phyloP scores from a whole-genome alignment of 2,797 vertebrate genomes.

The Gymnothorax reevesii region DNA sequence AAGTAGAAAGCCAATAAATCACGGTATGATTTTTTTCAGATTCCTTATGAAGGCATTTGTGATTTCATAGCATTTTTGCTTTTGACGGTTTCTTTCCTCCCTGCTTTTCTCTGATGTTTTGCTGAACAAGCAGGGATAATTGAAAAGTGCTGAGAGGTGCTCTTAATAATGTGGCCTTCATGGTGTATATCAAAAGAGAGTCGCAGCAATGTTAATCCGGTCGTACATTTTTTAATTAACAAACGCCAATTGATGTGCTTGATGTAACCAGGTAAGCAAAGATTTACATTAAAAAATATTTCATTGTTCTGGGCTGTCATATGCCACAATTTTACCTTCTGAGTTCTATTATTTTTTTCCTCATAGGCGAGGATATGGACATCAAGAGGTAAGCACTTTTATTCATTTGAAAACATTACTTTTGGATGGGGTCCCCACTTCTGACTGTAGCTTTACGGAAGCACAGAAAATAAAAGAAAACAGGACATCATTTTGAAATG shows the following conservation, averaged over 20 bases:
- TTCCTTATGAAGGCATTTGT: not conserved
- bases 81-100: not conserved
- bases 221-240: constrained; percentile 7
- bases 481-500: constrained; percentile 10
- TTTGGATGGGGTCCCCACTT: constrained; percentile 30
- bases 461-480: constrained; percentile 53
- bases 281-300: constrained; percentile 24
- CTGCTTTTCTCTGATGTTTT: constrained; percentile 11
- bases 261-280: constrained; percentile 31
- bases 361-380: constrained; percentile 84
- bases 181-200: constrained; percentile 9
- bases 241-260: constrained; percentile 23
- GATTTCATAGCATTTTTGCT: not conserved
- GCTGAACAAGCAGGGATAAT: constrained; percentile 25
- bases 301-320: constrained; percentile 25
- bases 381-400: constrained; percentile 85
- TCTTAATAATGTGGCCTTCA: constrained; percentile 16
- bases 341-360: constrained; percentile 55
- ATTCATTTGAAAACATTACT: constrained; percentile 41
- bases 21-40: not conserved
- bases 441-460: constrained; percentile 49
- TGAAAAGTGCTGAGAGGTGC: constrained; percentile 23
- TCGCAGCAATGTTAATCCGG: not conserved
- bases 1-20: constrained; percentile 17
- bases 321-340: constrained; percentile 39